phyloP scores from a whole-genome alignment of 2,888 invertebrate genomes.

The Sycophila texana region DNA sequence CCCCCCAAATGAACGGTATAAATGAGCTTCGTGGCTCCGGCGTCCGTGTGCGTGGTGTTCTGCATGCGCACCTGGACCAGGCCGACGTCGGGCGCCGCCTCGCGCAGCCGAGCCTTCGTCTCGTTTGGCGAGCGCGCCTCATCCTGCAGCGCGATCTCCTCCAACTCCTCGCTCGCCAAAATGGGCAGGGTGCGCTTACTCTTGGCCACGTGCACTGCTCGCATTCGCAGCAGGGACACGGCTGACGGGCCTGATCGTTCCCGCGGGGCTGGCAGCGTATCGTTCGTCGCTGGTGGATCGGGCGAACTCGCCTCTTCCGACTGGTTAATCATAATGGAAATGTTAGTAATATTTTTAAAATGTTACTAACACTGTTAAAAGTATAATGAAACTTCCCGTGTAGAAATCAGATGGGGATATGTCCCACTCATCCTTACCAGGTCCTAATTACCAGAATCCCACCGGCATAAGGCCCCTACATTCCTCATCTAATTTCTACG shows the following conservation, averaged over 20 bases:
- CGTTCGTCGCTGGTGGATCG: neutral
- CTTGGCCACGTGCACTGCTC: constrained; percentile 46
- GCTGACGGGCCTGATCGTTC: neutral
- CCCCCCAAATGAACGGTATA: constrained; percentile 89
- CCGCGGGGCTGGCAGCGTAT: neutral
- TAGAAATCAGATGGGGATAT: no score
- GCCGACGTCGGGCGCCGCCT: constrained; percentile 58
- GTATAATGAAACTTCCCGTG: no score
- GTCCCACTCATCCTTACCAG: no score
- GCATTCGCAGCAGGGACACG: constrained; percentile 43
- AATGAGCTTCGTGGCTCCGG: constrained; percentile 77
- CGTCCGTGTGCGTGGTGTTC: constrained; percentile 66
- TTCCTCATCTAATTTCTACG: no score
- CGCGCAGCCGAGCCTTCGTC: neutral
- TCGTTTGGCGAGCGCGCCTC: constrained; percentile 23
- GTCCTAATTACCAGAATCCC: no score
- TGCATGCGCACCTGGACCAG: constrained; percentile 73
- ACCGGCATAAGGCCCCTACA: no score
- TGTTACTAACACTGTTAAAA: no score
- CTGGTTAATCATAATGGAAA: no score
- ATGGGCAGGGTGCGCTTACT: constrained; percentile 39
- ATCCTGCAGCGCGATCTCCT: constrained; percentile 19
- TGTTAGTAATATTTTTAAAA: no score
- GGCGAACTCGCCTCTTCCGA: neutral
- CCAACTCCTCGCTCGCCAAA: constrained; percentile 21